Percentiles rank a stretch among this genome's conserved stretches.
Evolutionary conservation across 2,797 vertebrate species (phyloP).

Genomic region (Apogon hyalosoma): DNA sequence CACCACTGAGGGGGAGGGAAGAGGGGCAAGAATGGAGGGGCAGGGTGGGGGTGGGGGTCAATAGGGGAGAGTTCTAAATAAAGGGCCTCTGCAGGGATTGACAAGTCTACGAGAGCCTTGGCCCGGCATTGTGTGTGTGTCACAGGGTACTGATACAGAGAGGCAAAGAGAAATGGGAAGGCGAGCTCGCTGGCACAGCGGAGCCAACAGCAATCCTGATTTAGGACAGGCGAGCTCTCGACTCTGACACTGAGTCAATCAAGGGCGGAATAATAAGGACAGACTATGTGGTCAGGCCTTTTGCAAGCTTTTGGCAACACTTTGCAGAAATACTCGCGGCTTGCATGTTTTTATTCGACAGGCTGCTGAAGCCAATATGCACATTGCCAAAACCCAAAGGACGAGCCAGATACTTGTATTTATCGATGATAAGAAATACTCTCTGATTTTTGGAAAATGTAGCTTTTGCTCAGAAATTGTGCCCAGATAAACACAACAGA

Average conservation of each 20-base stretch:
- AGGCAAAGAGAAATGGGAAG: slow-evolving; percentile 64
- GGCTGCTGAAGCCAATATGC: slow-evolving; percentile 55
- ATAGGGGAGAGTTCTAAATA: slow-evolving; percentile 50
- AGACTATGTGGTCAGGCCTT: slow-evolving; percentile 67
- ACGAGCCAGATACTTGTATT: slow-evolving; percentile 45
- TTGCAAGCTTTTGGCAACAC: slow-evolving; percentile 62
- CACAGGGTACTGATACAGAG: slow-evolving; percentile 78
- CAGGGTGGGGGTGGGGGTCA: background rate
- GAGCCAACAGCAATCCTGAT: slow-evolving; percentile 64
- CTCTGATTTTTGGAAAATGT: slow-evolving; percentile 30
- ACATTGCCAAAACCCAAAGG: slow-evolving; percentile 50
- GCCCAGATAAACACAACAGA: slow-evolving; percentile 17
- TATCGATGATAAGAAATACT: slow-evolving; percentile 38
- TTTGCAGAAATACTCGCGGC: slow-evolving; percentile 56
- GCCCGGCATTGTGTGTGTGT: slow-evolving; percentile 83
- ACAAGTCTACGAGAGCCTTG: slow-evolving; percentile 71
- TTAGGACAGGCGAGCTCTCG: slow-evolving; percentile 67
- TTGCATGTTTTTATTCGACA: slow-evolving; percentile 63
- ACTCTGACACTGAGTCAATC: slow-evolving; percentile 73
- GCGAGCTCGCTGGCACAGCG: slow-evolving; percentile 48
- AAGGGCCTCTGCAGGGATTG: slow-evolving; percentile 65
- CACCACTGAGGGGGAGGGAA: slow-evolving; percentile 39
- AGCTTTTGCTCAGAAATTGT: slow-evolving; percentile 13
- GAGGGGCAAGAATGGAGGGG: background rate
- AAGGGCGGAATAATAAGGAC: slow-evolving; percentile 72